Evolutionary conservation across 1,140 invertebrate species (phyloP).

Genomic region (Galendromus occidentalis): DNA sequence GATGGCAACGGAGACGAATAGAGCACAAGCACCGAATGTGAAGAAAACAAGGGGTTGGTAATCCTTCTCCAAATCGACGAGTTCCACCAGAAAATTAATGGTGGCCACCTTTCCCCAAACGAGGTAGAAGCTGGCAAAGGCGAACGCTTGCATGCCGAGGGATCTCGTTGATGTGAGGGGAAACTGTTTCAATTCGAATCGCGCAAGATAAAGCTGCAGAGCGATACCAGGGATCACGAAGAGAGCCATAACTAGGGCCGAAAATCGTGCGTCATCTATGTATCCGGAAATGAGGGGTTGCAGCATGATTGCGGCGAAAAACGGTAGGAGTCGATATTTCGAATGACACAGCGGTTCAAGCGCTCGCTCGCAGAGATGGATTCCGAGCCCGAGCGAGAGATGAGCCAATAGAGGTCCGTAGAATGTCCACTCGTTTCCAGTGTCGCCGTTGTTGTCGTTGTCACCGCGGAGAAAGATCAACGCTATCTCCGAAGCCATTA

Average conservation of each 20-base stretch:
- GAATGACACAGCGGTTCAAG: not conserved
- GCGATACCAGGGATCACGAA: not conserved
- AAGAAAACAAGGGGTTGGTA: not conserved
- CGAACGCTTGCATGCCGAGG: not conserved
- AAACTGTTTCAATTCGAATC: not conserved
- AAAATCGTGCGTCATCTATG: not conserved
- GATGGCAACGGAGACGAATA: not conserved
- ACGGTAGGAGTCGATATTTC: not conserved
- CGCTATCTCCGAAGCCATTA: not conserved
- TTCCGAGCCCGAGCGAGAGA: not conserved
- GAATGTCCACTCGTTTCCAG: not conserved
- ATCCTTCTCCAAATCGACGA: not conserved
- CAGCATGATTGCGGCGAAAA: not conserved
- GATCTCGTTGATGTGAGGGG: not conserved
- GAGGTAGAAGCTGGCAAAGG: not conserved
- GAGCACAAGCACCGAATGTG: not conserved
- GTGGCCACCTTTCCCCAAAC: not conserved
- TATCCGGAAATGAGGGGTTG: not conserved
- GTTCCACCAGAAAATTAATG: not conserved
- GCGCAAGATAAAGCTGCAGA: not conserved
- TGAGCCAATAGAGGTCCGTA: not conserved
- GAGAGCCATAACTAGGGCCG: not conserved
- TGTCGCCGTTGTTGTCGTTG: not conserved
- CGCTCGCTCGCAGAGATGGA: not conserved
- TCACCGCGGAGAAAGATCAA: not conserved